Evolutionary conservation across 1,140 invertebrate genomes (phyloP).

Genomic region (Oreohelix idahoensis): DNA sequence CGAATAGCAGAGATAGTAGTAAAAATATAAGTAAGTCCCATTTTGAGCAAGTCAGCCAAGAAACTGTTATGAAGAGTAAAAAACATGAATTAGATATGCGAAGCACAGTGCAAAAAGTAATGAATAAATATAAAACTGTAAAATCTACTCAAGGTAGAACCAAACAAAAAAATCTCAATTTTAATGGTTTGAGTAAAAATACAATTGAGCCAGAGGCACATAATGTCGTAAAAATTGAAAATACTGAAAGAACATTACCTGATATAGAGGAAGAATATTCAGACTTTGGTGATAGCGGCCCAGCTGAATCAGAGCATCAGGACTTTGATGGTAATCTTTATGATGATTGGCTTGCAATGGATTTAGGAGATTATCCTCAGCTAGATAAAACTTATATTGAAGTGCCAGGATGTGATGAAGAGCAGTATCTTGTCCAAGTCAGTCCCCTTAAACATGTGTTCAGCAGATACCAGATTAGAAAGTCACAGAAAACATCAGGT

Average conservation of each 20-base stretch:
- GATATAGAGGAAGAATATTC: neutral
- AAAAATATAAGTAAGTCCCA: too few relatives aligned
- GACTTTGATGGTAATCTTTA: neutral
- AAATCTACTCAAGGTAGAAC: too few relatives aligned
- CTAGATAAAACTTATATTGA: conserved; percentile 21
- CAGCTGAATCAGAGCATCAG: neutral
- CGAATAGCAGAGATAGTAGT: neutral
- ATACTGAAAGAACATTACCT: neutral
- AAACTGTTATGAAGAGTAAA: too few relatives aligned
- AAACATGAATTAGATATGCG: too few relatives aligned
- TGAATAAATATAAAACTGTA: too few relatives aligned
- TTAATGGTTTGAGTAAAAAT: neutral
- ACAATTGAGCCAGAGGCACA: neutral
- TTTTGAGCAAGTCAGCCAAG: too few relatives aligned
- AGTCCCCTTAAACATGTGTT: conserved; percentile 56
- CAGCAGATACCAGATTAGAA: conserved; percentile 29
- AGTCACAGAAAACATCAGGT: neutral
- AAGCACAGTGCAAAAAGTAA: too few relatives aligned
- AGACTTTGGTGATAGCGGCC: conserved; percentile 19
- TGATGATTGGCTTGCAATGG: neutral
- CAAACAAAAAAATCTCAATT: neutral
- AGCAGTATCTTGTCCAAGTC: conserved; percentile 65
- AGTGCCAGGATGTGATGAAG: conserved; percentile 53
- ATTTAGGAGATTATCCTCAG: neutral
- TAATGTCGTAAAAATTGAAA: neutral